Conservation (phyloP, 2,113 vertebrate species). For the Australoheros scitulus region DNA sequence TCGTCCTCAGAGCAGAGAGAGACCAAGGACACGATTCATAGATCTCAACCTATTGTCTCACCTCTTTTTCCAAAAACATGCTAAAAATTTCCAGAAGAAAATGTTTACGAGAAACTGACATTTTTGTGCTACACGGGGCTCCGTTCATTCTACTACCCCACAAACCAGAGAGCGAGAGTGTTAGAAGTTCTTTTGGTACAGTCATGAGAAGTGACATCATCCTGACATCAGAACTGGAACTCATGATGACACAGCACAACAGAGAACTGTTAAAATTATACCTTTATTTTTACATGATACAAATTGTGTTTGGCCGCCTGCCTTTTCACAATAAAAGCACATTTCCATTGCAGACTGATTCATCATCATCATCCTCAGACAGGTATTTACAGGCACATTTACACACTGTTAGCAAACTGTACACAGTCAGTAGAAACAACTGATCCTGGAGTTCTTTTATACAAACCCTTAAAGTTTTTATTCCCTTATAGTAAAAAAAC, state of each 20-base stretch:
- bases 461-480: slow-evolving; percentile 57
- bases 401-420: slow-evolving; percentile 80
- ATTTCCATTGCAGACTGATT: slow-evolving; percentile 43
- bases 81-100: neutral
- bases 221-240: neutral
- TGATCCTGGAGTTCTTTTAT: slow-evolving; percentile 39
- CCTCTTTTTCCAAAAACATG: accelerated
- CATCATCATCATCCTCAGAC: slow-evolving; percentile 36
- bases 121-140: accelerated
- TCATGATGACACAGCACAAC: accelerated
- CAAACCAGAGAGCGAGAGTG: neutral
- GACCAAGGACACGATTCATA: accelerated
- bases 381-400: slow-evolving; percentile 81
- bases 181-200: accelerated
- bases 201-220: neutral
- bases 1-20: neutral
- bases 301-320: slow-evolving; percentile 68
- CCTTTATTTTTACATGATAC: slow-evolving; percentile 81
- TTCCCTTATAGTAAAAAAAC: no score
- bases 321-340: slow-evolving; percentile 62
- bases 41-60: neutral
- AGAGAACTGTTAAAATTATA: slow-evolving; percentile 77
- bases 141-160: neutral
- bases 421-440: slow-evolving; percentile 74
- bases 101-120: neutral